These are phyloP conservation scores for Zaprionus africanus DNA, from an alignment of 1,140 invertebrate species.

Conservation along the genomic window DNA sequence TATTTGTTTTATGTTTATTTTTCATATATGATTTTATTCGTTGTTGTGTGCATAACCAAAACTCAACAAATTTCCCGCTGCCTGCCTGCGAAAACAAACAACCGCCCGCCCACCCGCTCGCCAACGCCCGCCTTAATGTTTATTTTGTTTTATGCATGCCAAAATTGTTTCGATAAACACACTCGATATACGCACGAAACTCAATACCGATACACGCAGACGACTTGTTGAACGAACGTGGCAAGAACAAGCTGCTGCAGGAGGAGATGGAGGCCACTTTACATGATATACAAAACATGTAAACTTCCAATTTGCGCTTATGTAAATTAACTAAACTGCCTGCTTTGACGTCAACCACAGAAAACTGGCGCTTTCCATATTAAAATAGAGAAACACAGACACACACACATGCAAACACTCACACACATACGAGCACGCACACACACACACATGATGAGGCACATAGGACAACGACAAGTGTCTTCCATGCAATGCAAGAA, in stretches of 20 bases:
- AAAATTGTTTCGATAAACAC: slow-evolving; percentile 61
- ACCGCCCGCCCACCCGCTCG: slow-evolving; percentile 19
- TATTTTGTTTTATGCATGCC: slow-evolving; percentile 53
- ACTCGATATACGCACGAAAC: slow-evolving; percentile 15
- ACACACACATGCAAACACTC: slow-evolving; percentile 49
- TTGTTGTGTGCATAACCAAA: slow-evolving; percentile 48
- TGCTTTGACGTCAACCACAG: slow-evolving; percentile 76
- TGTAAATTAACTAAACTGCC: slow-evolving; percentile 82
- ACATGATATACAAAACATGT: slow-evolving; percentile 99
- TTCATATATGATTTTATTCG: slow-evolving; percentile 57
- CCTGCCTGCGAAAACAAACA: slow-evolving; percentile 30
- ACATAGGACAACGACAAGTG: slow-evolving; percentile 63
- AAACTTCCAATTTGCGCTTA: slow-evolving; percentile 85
- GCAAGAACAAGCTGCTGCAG: slow-evolving; percentile 98
- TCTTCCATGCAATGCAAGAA: slow-evolving; percentile 53
- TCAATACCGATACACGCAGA: slow-evolving; percentile 87
- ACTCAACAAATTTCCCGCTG: slow-evolving; percentile 23
- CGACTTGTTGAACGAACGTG: slow-evolving; percentile 96
- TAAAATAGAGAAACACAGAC: slow-evolving; percentile 55
- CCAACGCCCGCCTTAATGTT: slow-evolving; percentile 44
- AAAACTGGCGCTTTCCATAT: slow-evolving; percentile 78
- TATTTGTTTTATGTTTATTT: slow-evolving; percentile 53
- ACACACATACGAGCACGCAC: slow-evolving; percentile 29
- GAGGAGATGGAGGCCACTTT: slow-evolving; percentile 99
- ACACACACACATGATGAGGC: slow-evolving; percentile 26